phyloP scores from a whole-genome alignment of 2,113 vertebrate genomes.

The Centropus unirufus region DNA sequence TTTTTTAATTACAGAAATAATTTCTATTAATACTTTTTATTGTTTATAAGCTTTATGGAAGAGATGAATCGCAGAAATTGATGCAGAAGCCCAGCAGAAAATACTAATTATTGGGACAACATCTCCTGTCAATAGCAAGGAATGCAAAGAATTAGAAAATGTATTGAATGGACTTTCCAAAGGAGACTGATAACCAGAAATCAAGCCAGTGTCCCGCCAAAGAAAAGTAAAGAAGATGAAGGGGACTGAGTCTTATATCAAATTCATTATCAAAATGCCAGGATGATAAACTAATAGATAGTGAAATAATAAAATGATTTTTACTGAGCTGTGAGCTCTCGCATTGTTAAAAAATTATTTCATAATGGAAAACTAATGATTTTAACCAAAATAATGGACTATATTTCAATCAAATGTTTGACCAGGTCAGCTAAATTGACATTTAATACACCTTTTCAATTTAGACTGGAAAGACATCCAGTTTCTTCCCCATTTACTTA shows the following conservation, averaged over 20 bases:
- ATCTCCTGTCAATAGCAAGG: constrained; percentile 4
- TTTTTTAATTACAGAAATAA: constrained; percentile 44
- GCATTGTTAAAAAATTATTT: not conserved
- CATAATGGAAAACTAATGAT: not conserved
- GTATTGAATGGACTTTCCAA: not conserved
- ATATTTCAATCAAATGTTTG: not conserved
- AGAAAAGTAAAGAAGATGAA: not conserved
- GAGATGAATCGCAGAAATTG: constrained; percentile 22
- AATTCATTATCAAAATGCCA: constrained; percentile 16
- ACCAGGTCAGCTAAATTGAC: not conserved
- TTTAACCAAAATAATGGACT: not conserved
- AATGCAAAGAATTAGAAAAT: constrained; percentile 15
- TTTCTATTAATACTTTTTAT: constrained; percentile 21
- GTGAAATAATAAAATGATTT: not conserved
- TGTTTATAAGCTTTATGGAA: constrained; percentile 19
- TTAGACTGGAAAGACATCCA: not conserved
- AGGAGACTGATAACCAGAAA: not conserved
- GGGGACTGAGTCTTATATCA: not conserved
- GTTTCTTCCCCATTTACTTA: not conserved
- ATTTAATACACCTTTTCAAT: not conserved
- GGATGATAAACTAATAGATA: not conserved
- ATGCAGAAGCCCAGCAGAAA: not conserved
- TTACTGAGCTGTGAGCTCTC: not conserved
- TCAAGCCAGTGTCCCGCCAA: not conserved
- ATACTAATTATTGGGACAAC: constrained; percentile 9